Evolutionary conservation across 1,140 invertebrate species (phyloP).

Genomic region (Leptinotarsa defecta): DNA sequence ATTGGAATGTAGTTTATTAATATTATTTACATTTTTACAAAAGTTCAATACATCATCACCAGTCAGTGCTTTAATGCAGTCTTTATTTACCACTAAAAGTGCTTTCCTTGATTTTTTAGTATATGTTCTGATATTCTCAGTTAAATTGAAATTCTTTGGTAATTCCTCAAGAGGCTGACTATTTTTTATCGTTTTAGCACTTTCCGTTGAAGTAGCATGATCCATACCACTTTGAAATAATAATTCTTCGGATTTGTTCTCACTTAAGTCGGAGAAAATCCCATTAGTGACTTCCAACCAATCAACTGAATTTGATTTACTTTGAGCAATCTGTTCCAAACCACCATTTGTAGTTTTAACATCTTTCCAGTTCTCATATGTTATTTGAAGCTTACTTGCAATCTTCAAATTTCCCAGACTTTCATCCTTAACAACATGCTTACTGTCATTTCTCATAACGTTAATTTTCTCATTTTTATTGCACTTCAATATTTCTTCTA

Average conservation of each 20-base stretch:
- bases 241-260: slow-evolving; percentile 3
- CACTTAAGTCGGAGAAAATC: slow-evolving; percentile 17
- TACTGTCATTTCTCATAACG: not conserved
- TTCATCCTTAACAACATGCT: not conserved
- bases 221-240: slow-evolving; percentile 9
- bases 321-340: slow-evolving; percentile 3
- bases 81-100: slow-evolving; percentile 14
- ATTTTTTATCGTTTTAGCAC: not conserved
- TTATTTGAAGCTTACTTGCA: too few relatives aligned
- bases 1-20: slow-evolving; percentile 26
- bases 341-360: not conserved
- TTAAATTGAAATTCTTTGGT: slow-evolving; percentile 30
- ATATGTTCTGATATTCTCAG: slow-evolving; percentile 31
- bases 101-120: slow-evolving; percentile 20
- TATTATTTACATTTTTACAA: slow-evolving; percentile 32
- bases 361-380: too few relatives aligned
- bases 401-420: not conserved
- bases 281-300: not conserved
- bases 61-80: slow-evolving; percentile 23
- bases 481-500: not conserved
- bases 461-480: not conserved
- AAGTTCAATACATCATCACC: slow-evolving; percentile 21
- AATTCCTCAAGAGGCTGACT: slow-evolving; percentile 4
- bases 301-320: not conserved
- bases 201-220: not conserved